phyloP scores from a whole-genome alignment of 2,888 invertebrate genomes.

The Lumbricus terrestris region DNA sequence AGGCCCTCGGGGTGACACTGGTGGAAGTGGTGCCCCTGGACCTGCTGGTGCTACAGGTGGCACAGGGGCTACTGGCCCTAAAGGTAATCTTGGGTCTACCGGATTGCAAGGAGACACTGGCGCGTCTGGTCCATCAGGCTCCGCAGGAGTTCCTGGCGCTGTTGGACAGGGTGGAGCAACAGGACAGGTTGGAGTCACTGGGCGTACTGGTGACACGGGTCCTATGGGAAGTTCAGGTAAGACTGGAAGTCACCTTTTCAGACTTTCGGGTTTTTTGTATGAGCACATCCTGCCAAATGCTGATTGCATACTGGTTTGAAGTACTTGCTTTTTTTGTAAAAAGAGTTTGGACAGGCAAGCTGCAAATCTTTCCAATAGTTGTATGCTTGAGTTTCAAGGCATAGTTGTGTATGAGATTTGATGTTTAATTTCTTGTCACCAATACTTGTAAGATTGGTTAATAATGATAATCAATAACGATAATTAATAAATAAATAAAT shows the following conservation, averaged over 20 bases:
- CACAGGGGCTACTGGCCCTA: conserved; percentile 28
- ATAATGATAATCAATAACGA: no score
- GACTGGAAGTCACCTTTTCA: background rate
- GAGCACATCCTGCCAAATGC: background rate
- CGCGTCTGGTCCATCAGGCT: conserved; percentile 21
- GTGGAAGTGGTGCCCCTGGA: conserved; percentile 26
- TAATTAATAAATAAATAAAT: no score
- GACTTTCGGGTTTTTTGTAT: background rate
- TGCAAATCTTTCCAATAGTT: background rate
- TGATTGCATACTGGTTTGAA: background rate
- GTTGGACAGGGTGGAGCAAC: conserved; percentile 30
- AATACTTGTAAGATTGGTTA: no score
- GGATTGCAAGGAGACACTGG: conserved; percentile 31
- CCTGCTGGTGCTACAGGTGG: conserved; percentile 30
- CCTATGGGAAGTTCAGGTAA: conserved; percentile 20
- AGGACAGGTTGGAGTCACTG: conserved; percentile 27
- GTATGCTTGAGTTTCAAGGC: background rate
- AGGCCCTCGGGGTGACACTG: conserved; percentile 24
- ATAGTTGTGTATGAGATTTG: background rate
- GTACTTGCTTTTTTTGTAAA: background rate
- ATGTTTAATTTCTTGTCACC: no score
- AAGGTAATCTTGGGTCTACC: conserved; percentile 21
- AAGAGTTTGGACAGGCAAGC: background rate
- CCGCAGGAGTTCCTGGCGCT: conserved; percentile 24
- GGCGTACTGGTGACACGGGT: conserved; percentile 26